Conservation (phyloP, 2,888 invertebrate genomes). For the Drosophila kanekoi region DNA sequence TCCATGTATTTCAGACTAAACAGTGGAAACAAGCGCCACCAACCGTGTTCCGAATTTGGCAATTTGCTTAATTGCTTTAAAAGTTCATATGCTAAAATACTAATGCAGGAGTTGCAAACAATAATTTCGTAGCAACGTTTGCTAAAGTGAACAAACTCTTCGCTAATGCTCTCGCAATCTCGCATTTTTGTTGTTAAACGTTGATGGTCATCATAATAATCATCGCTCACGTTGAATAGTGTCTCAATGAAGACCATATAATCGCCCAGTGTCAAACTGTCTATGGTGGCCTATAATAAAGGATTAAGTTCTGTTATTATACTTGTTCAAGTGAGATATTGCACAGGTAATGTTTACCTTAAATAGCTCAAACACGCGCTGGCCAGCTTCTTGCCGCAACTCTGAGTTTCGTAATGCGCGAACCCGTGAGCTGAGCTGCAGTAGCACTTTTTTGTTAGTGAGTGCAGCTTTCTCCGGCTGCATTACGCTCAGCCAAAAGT, state of each 20-base stretch:
- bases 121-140: constrained; percentile 56
- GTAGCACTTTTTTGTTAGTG: constrained; percentile 47
- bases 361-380: constrained; percentile 38
- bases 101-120: not conserved
- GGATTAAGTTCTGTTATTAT: not conserved
- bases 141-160: constrained; percentile 25
- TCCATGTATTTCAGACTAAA: constrained; percentile 22
- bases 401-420: constrained; percentile 67
- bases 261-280: constrained; percentile 61
- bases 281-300: constrained; percentile 42
- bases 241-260: constrained; percentile 74
- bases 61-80: constrained; percentile 26
- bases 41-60: constrained; percentile 57
- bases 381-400: constrained; percentile 50
- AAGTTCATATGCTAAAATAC: constrained; percentile 20
- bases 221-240: constrained; percentile 69
- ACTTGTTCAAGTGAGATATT: not conserved
- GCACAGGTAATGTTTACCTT: constrained; percentile 15
- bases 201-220: constrained; percentile 15
- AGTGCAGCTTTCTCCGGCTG: not conserved
- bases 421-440: constrained; percentile 63
- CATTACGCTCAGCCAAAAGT: constrained; percentile 67
- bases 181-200: constrained; percentile 42
- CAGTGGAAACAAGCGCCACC: constrained; percentile 61
- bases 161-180: constrained; percentile 17